phyloP scores from a whole-genome alignment of 1,140 invertebrate genomes.

The Dinoponera quadriceps region DNA sequence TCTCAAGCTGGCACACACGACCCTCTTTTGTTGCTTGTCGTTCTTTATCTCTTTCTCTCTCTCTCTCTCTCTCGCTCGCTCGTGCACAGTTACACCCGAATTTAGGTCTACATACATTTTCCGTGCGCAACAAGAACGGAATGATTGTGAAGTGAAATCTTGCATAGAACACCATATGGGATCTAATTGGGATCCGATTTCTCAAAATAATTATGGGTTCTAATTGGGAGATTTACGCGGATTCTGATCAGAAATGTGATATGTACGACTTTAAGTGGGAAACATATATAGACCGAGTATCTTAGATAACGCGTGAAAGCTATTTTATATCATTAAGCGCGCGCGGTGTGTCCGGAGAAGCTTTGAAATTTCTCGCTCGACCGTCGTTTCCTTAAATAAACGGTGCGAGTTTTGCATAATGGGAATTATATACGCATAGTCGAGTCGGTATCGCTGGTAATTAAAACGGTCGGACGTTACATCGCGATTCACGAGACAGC shows the following conservation, averaged over 20 bases:
- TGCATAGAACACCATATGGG: too few species aligned
- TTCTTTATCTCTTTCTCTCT: not conserved
- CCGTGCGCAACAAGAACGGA: too few species aligned
- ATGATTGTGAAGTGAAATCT: too few species aligned
- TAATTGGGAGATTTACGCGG: not conserved
- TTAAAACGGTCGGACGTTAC: conserved; percentile 20
- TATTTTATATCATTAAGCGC: not conserved
- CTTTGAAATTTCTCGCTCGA: not conserved
- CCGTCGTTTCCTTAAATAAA: conserved; percentile 14
- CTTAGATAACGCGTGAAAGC: too few species aligned
- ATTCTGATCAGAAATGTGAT: not conserved
- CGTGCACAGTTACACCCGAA: not conserved
- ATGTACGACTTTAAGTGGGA: too few species aligned
- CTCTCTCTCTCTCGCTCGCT: too few species aligned
- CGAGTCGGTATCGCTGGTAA: conserved; percentile 29
- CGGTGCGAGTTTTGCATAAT: conserved; percentile 30
- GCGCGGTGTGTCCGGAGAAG: not conserved
- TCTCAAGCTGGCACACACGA: conserved; percentile 10
- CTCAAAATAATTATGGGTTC: too few species aligned
- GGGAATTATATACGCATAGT: not conserved
- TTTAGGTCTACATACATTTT: not conserved
- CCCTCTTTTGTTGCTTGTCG: conserved; percentile 23
- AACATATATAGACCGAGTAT: too few species aligned
- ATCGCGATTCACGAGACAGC: not conserved
- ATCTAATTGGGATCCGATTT: too few species aligned